phyloP scores from a whole-genome alignment of 2,888 invertebrate genomes.

The Odontothrips loti region DNA sequence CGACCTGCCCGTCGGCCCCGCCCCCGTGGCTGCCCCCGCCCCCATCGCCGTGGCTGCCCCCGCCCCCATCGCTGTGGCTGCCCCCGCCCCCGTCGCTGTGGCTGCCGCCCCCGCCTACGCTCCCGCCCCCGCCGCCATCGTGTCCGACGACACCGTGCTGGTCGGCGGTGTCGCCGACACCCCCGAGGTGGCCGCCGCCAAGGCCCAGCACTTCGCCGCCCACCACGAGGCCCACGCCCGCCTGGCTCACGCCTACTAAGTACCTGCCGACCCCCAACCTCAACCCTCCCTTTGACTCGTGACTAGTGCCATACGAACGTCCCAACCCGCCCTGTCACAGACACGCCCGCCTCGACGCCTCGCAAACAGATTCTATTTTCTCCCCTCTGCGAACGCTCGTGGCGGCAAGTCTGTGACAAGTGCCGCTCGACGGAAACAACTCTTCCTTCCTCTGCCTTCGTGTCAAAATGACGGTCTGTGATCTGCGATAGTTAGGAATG shows the following conservation, averaged over 20 bases:
- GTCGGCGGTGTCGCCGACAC: constrained; percentile 34
- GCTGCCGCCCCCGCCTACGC: constrained; percentile 40
- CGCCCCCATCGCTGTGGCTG: constrained; percentile 38
- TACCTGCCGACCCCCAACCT: not conserved
- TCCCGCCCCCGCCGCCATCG: constrained; percentile 44
- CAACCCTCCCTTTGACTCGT: not conserved
- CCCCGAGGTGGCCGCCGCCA: constrained; percentile 35
- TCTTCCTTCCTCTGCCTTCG: not conserved
- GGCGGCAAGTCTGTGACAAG: not conserved
- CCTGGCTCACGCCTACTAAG: constrained; percentile 30
- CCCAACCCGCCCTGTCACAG: not conserved
- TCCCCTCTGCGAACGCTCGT: no score
- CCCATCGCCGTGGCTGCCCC: constrained; percentile 41
- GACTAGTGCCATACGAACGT: not conserved
- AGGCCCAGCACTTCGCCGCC: constrained; percentile 34
- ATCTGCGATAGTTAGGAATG: not conserved
- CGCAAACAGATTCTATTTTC: no score
- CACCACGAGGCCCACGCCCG: constrained; percentile 34
- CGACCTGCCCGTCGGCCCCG: constrained; percentile 54
- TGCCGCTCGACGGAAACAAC: not conserved
- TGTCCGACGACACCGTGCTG: constrained; percentile 22
- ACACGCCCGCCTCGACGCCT: no score
- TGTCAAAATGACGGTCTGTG: constrained; percentile 5
- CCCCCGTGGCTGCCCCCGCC: constrained; percentile 45
- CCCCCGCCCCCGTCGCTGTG: constrained; percentile 36